Percentiles rank a stretch among this genome's conserved stretches.
phyloP scores from a whole-genome alignment of 2,113 vertebrate genomes.

The Baryphthengus martii region DNA sequence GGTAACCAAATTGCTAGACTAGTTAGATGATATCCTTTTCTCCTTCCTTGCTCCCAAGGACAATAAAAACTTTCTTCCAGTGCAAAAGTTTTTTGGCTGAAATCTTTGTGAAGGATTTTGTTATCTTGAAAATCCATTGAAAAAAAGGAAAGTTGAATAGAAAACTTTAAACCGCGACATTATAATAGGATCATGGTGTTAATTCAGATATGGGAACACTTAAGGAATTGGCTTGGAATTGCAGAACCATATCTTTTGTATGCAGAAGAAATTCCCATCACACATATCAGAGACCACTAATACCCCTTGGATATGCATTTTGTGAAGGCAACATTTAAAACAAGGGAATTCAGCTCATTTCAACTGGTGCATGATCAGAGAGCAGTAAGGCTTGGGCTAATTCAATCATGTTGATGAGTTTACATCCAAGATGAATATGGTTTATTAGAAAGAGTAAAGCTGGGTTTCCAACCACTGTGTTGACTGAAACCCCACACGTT shows the following conservation, averaged over 20 bases:
- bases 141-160: not conserved
- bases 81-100: not conserved
- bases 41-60: not conserved
- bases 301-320: not conserved
- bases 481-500: not conserved
- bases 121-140: not conserved
- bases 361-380: not conserved
- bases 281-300: not conserved
- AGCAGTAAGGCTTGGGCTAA: not conserved
- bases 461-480: not conserved
- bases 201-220: not conserved
- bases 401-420: not conserved
- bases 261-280: not conserved
- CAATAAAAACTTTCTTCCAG: not conserved
- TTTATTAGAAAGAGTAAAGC: not conserved
- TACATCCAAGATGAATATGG: not conserved
- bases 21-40: not conserved
- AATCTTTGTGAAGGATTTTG: not conserved
- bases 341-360: not conserved
- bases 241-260: not conserved
- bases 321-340: not conserved
- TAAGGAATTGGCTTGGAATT: not conserved
- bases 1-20: not conserved
- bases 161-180: not conserved
- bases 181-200: not conserved